Evolutionary conservation across 2,797 vertebrate species (phyloP).

Genomic region (Tympanoctomys barrerae): DNA sequence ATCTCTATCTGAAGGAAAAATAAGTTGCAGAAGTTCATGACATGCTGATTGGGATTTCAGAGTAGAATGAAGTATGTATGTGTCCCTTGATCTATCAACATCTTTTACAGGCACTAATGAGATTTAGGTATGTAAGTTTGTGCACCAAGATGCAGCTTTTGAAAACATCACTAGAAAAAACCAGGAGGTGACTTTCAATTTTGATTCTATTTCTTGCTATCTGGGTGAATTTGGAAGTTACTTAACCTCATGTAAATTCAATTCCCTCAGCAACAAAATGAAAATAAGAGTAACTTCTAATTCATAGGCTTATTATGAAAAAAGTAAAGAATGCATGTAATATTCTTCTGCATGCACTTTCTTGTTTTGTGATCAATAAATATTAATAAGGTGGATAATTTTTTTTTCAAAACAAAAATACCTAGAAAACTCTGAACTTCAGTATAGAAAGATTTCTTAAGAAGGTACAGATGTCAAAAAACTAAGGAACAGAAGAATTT

Average conservation of each 20-base stretch:
- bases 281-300: slow-evolving; percentile 12
- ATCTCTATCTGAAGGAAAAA: background rate
- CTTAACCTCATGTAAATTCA: background rate
- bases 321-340: slow-evolving; percentile 12
- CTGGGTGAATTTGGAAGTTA: background rate
- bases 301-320: slow-evolving; percentile 7
- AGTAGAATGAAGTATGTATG: background rate
- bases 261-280: slow-evolving; percentile 10
- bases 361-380: slow-evolving; percentile 19
- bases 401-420: too few species aligned
- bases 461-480: background rate
- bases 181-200: background rate
- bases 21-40: background rate
- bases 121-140: background rate
- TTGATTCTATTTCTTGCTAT: background rate
- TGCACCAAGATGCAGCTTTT: background rate
- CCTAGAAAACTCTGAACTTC: background rate
- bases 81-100: background rate
- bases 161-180: background rate
- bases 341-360: background rate
- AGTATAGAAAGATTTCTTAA: background rate
- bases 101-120: background rate
- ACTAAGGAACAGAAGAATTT: background rate
- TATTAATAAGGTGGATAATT: background rate
- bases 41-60: background rate